These are phyloP conservation scores for Rana temporaria DNA, from an alignment of 2,113 vertebrate species.

Conservation along the genomic window DNA sequence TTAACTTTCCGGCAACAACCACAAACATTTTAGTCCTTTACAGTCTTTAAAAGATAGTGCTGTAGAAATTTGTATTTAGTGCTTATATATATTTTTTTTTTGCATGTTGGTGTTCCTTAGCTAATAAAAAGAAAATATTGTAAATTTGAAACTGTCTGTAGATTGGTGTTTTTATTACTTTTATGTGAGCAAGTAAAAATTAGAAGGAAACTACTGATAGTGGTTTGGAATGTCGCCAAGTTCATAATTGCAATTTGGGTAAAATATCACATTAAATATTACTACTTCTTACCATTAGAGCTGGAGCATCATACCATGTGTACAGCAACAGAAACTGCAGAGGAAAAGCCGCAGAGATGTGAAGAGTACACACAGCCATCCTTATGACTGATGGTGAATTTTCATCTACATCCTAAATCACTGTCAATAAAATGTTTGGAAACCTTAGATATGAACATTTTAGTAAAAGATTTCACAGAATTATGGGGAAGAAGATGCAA, in stretches of 20 bases:
- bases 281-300: neutral
- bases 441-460: no score
- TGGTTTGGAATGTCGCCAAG: neutral
- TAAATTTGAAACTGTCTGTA: conserved; percentile 82
- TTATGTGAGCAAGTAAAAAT: conserved; percentile 29
- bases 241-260: conserved; percentile 6
- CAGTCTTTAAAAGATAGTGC: conserved; percentile 63
- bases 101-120: conserved; percentile 93
- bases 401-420: no score
- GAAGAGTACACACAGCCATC: no score
- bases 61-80: conserved; percentile 84
- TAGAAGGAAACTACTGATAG: neutral
- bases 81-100: conserved; percentile 71
- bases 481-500: no score
- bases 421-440: no score
- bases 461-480: no score
- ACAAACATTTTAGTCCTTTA: conserved; percentile 70
- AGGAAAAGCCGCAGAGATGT: no score
- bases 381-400: no score
- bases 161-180: conserved; percentile 74
- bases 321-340: no score
- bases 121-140: conserved; percentile 87
- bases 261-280: neutral
- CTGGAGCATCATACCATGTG: no score
- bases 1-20: conserved; percentile 61